Conservation (phyloP, 2,888 invertebrate genomes). For the Stictocephala bisonia region DNA sequence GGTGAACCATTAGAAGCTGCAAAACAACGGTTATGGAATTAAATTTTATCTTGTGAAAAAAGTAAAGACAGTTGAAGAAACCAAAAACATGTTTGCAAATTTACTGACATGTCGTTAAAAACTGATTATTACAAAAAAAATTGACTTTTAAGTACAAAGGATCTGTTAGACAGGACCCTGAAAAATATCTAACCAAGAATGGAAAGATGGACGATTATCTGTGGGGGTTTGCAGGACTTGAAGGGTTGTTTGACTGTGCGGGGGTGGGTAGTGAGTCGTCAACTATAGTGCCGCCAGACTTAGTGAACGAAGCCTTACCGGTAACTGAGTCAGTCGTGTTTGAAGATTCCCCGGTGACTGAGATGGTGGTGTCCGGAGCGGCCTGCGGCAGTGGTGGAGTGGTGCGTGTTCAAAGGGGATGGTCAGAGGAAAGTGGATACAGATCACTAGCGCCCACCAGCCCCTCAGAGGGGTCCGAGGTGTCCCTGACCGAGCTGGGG, state of each 20-base stretch:
- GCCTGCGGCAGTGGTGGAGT: slow-evolving; percentile 45
- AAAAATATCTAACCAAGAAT: no score
- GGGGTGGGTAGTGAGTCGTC: no score
- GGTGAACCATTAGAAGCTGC: no score
- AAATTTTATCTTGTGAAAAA: no score
- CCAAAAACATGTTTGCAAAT: no score
- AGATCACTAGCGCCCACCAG: slow-evolving; percentile 20
- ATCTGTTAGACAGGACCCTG: no score
- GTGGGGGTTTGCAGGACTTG: slow-evolving; percentile 12
- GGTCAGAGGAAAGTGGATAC: slow-evolving; percentile 51
- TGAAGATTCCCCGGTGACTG: neutral
- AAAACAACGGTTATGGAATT: no score
- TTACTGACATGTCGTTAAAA: no score
- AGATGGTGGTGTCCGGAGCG: slow-evolving; percentile 36
- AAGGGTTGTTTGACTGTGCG: neutral
- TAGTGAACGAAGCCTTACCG: neutral
- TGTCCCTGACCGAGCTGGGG: slow-evolving; percentile 14
- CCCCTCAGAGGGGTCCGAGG: slow-evolving; percentile 17
- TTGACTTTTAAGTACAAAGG: neutral
- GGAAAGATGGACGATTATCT: slow-evolving; percentile 41
- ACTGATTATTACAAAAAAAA: neutral
- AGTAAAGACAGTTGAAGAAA: no score
- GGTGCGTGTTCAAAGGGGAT: slow-evolving; percentile 49
- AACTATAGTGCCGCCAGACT: no score
- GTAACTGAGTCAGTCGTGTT: neutral